Base-by-base conservation (phyloP, 2,797 vertebrate species). In the Mus minutoides region DNA sequence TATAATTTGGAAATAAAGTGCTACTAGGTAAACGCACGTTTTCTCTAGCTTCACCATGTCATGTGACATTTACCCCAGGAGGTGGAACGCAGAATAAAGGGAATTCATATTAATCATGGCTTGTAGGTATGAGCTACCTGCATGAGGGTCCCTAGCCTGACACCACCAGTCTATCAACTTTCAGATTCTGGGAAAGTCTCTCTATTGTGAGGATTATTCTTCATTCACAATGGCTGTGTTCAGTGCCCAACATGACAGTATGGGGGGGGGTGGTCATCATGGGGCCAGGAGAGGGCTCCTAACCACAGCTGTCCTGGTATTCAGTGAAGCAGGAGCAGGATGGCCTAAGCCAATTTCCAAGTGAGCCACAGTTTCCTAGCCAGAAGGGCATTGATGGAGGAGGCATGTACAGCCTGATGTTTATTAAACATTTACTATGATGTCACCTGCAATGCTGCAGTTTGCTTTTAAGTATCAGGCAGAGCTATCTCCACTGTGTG, bases 201-300 rank as follows among this genome's bases (percentile, higher is more conserved):
- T 69, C 49, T 37, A 17, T 40, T 3, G 3, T 22, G 13, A 54
- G 49, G 52, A 14, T 67, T 13, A 26, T 4, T 34, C 54, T 71
- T 22, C 7, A 3, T 10, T 37, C 4, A 49, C 52, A 67, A 13
- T 24, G 22, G 3, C 24, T 19, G 13, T 34, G 19, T 49, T n/a
- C 46, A 5, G n/a, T 0, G 5, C 10, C 11, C 34, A 31, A 14
- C 46, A 24, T 6, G 46, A 75, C 26, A 71, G 2, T 13, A 26
- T 5, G 12, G 2, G 10, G 17, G 12, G 2, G 10, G 17, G 19
- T 24, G 12, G 58, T 34, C 16, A n/a, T 29, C 46, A 7, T 0
- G 0, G 0, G 2, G 60, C 22, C 60, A 2, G 29, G 73, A n/a
- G 83, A 37, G 22, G 26, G 83, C 24, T 49, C 3, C 1, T 6